A percentile compares a stretch with the other conserved stretches of the same genome.
Conservation (phyloP, 2,113 vertebrate genomes). For the Tachysurus vachellii region DNA sequence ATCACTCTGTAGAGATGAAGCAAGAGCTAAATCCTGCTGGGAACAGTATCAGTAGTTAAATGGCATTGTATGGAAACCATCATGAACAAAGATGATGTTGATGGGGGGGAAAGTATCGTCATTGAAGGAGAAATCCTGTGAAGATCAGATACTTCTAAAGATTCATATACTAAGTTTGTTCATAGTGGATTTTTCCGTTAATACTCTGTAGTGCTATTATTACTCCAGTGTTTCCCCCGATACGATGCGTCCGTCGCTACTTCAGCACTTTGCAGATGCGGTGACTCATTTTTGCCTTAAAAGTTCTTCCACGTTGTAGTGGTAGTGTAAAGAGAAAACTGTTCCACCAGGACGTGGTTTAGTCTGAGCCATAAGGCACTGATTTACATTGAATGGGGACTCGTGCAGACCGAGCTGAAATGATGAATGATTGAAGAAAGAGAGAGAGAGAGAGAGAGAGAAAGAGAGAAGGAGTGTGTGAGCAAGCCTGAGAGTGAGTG, state of each 20-base stretch:
- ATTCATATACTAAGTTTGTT: neutral
- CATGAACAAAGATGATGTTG: neutral
- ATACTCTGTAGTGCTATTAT: neutral
- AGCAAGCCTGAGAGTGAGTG: conserved; percentile 26
- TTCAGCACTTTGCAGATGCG: conserved; percentile 2
- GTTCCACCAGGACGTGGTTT: conserved; percentile 14
- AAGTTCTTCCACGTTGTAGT: conserved; percentile 20
- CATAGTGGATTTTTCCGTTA: conserved; percentile 4
- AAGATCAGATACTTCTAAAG: neutral
- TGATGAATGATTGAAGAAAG: conserved; percentile 72
- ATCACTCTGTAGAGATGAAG: neutral
- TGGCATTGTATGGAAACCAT: neutral
- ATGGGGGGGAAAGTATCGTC: neutral
- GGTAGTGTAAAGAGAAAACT: conserved; percentile 9
- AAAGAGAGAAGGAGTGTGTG: conserved; percentile 14
- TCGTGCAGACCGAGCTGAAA: conserved; percentile 56
- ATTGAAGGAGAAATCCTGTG: neutral
- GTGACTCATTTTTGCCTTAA: conserved; percentile 33
- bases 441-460: conserved; percentile 55
- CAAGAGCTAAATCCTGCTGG: neutral
- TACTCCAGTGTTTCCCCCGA: conserved; percentile 9
- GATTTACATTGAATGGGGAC: conserved; percentile 71
- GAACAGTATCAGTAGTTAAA: neutral
- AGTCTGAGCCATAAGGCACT: conserved; percentile 42
- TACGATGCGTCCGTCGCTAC: neutral